Base-by-base conservation (phyloP, 2,888 invertebrate genomes). In the Muscina levida region DNA sequence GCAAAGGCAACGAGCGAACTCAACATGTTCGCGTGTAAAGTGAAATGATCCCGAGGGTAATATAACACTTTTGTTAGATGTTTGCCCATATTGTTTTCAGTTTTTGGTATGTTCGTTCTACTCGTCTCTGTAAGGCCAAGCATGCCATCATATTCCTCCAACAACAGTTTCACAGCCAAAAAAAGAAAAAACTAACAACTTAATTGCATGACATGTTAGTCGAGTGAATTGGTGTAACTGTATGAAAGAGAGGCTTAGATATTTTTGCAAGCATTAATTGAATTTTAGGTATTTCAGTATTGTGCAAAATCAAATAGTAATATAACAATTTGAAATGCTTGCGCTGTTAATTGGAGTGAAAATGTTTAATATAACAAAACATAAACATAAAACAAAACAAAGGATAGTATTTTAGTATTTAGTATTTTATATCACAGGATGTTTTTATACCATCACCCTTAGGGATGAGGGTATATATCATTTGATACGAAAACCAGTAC, bases 1-100 rank as follows among this genome's bases (percentile, higher is more conserved):
- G 22, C n/a, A 71, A 48, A 59, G 53, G 24, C 53, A 53, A 31
- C 42, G 1, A 22, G 22, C 22, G 13, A 74, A 66, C 42, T 71
- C 44, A 79, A 79, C 65, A 67, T 72, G 71, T 59, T 75, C 39
- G 67, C 71, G 59, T 72, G 67, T 67, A 72, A 74, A 79, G 57
- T 67, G 67, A 79, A 75, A 66, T 62, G 67, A 75, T 75, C 74
- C 79, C 74, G 51, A 75, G 74, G 74, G 74, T 48, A 67, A 75
- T 75, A 75, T 75, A 79, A 79, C 74, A 79, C 79, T 79, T 79
- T 53, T 31, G 53, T 24, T 53, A 22, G 53, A 19, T 53, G 24
- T 13, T 22, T 24, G 24, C 22, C 22, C 24, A 31, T 31, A 31
- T 31, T 79, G 51, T 37, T 70, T 70, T 65, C 46, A 46, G 62